Evolutionary conservation across 2,888 invertebrate genomes (phyloP).

Genomic region (Gymnosoma rotundatum): DNA sequence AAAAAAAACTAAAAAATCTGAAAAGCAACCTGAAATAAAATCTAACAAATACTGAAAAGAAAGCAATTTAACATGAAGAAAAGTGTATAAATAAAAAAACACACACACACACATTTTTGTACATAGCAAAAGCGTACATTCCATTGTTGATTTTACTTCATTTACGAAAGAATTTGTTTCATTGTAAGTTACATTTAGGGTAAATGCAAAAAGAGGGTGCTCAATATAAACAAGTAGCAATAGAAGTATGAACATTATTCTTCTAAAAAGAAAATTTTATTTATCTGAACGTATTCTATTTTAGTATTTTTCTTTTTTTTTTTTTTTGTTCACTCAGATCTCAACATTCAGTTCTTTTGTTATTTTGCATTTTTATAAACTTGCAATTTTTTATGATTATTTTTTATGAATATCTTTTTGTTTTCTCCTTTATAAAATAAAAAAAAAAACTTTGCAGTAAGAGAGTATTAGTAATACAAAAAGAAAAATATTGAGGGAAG

Average conservation of each 20-base stretch:
- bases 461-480: conserved; percentile 17
- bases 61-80: conserved; percentile 64
- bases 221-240: conserved; percentile 35
- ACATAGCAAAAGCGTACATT: conserved; percentile 57
- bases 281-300: conserved; percentile 40
- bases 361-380: conserved; percentile 64
- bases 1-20: conserved; percentile 7
- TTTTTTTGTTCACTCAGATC: conserved; percentile 11
- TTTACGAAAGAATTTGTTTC: conserved; percentile 66
- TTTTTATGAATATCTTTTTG: conserved; percentile 51
- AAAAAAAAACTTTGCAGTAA: background rate
- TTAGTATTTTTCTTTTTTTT: conserved; percentile 20
- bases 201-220: conserved; percentile 9
- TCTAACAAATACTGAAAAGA: conserved; percentile 64
- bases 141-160: conserved; percentile 69
- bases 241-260: conserved; percentile 61
- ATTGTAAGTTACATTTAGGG: conserved; percentile 57
- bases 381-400: conserved; percentile 69
- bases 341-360: conserved; percentile 54
- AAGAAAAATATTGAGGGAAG: conserved; percentile 46
- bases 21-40: conserved; percentile 54
- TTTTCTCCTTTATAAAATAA: background rate
- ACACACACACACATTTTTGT: conserved; percentile 1
- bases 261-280: conserved; percentile 53
- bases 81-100: conserved; percentile 30